Evolutionary conservation across 2,797 vertebrate genomes (phyloP).

Genomic region (Odontamblyopus lacepedii): DNA sequence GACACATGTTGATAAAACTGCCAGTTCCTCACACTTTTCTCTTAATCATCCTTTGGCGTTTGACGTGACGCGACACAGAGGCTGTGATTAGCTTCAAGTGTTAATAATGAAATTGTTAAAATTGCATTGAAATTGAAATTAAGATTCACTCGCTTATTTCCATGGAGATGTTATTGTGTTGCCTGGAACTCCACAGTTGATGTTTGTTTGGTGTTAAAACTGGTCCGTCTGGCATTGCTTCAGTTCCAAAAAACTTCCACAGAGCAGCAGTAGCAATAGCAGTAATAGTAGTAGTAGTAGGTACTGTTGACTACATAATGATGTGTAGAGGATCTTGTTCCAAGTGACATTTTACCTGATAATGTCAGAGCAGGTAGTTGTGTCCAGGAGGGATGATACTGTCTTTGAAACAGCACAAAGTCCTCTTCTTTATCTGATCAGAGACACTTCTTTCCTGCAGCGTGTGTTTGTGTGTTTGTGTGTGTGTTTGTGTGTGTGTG

Average conservation of each 20-base stretch:
- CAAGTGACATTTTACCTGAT: neutral
- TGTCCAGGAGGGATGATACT: slow-evolving; percentile 21
- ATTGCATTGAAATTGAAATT: no score
- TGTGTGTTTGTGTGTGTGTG: neutral
- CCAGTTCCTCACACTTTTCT: slow-evolving; percentile 34
- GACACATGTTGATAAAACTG: slow-evolving; percentile 55
- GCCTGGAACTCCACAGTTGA: no score
- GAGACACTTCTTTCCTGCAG: neutral
- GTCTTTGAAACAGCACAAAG: slow-evolving; percentile 19
- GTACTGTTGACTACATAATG: no score
- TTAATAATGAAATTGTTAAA: no score
- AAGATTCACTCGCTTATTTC: no score
- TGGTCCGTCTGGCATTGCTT: no score
- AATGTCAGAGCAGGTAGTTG: slow-evolving; percentile 31
- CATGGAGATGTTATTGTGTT: no score
- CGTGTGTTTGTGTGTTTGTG: neutral
- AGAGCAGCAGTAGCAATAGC: neutral
- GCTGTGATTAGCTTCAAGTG: neutral
- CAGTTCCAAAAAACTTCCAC: no score
- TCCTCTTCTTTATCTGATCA: slow-evolving; percentile 19
- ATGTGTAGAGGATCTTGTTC: neutral
- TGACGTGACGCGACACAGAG: neutral
- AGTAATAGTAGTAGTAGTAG: neutral
- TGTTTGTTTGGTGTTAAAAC: no score
- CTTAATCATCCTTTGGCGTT: slow-evolving; percentile 26